These are phyloP conservation scores for Acronicta leporina DNA, from an alignment of 2,888 invertebrate genomes.

Conservation along the genomic window DNA sequence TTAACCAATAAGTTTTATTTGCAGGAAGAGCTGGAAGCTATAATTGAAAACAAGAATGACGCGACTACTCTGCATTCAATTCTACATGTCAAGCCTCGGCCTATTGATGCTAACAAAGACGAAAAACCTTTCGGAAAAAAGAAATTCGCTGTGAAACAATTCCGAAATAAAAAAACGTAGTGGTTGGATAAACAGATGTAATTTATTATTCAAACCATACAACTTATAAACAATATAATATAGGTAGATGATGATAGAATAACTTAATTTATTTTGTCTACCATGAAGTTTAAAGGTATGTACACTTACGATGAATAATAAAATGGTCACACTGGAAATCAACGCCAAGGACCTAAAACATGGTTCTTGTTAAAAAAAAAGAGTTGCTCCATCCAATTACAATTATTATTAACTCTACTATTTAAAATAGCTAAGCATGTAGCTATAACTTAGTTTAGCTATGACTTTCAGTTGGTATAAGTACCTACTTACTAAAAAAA, in stretches of 20 bases:
- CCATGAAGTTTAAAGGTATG: slow-evolving; percentile 2
- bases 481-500: slow-evolving; percentile 6
- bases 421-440: neutral
- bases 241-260: slow-evolving; percentile 18
- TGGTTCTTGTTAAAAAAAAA: slow-evolving; percentile 21
- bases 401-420: too few species aligned
- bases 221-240: slow-evolving; percentile 32
- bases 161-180: slow-evolving; percentile 70
- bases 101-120: slow-evolving; percentile 81
- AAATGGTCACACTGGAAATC: slow-evolving; percentile 36
- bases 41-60: slow-evolving; percentile 93
- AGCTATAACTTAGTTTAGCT: neutral
- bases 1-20: slow-evolving; percentile 47
- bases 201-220: slow-evolving; percentile 51
- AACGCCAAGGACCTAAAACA: slow-evolving; percentile 61
- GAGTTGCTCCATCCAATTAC: neutral
- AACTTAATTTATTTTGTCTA: slow-evolving; percentile 23
- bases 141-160: slow-evolving; percentile 73
- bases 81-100: slow-evolving; percentile 91
- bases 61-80: slow-evolving; percentile 92
- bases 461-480: neutral
- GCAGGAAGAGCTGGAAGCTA: slow-evolving; percentile 91
- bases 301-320: slow-evolving; percentile 24
- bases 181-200: slow-evolving; percentile 38
- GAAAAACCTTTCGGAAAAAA: slow-evolving; percentile 76